A percentile compares a stretch with the other conserved stretches of the same genome.
These are phyloP conservation scores for Palaemon carinicauda DNA, from an alignment of 1,140 invertebrate genomes.

Conservation along the genomic window DNA sequence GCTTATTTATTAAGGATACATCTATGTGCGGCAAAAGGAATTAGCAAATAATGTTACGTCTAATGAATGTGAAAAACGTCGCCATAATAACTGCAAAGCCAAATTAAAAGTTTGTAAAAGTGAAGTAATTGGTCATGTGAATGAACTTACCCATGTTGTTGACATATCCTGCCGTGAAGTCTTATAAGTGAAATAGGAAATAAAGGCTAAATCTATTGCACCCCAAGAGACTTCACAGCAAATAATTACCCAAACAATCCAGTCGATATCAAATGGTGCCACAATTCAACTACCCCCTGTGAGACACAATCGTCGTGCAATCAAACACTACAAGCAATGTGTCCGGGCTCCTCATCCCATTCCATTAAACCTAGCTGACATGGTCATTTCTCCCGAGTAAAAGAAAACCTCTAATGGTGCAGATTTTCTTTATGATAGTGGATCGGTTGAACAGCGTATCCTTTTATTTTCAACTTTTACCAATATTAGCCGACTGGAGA, in stretches of 20 bases:
- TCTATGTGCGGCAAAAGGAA: not conserved
- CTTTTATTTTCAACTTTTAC: not conserved
- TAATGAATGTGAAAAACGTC: not conserved
- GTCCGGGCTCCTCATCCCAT: not conserved
- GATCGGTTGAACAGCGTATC: not conserved
- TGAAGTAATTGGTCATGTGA: not conserved
- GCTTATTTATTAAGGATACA: not conserved
- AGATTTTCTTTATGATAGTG: not conserved
- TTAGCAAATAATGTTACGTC: not conserved
- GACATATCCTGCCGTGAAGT: not conserved
- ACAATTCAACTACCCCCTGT: not conserved
- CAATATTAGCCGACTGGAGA: no score
- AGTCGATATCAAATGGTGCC: not conserved
- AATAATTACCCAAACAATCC: not conserved
- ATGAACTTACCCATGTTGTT: not conserved
- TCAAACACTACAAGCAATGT: not conserved
- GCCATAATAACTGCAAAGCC: not conserved
- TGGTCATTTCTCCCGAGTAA: not conserved
- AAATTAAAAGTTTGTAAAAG: no score
- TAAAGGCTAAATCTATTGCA: no score
- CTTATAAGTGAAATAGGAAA: no score
- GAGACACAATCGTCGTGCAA: not conserved
- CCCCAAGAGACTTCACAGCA: no score
- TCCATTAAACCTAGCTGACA: not conserved
- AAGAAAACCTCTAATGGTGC: not conserved